Evolutionary conservation across 2,113 vertebrate genomes (phyloP), one percentile per base, ranked within the genome.

Genomic region (Cichladusa arquata): DNA sequence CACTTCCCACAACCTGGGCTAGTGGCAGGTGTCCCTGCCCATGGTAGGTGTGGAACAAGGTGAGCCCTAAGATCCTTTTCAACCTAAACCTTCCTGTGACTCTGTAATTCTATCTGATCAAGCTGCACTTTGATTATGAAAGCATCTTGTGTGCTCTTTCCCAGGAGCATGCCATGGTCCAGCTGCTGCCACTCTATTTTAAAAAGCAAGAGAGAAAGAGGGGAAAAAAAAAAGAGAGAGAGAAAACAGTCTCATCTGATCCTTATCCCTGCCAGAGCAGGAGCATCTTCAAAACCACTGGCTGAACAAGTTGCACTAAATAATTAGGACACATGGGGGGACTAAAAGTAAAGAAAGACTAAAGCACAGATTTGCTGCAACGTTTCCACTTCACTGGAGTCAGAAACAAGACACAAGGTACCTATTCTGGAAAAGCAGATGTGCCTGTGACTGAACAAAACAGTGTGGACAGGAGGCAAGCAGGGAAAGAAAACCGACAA

Each of bases 241-340:
- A 54, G 34, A 86, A 80, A 11, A 5, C 8, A 56, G 26, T 19
- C 34, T 80, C 13, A 53, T 48, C 45, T 7, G 2, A 57, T 42
- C 50, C 34, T 57, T 53, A 38, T 31, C 74, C 54, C 71, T 73
- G 50, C 17, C 50, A 58, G 44, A 48, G 31, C 47, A 26, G 1
- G 2, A 83, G 42, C 56, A 45, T 64, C 84, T 76, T 89, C 73
- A 78, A 74, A 88, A 78, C 31, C 78, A 62, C 20, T 4, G 47
- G 38, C 56, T 77, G 87, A 95, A 69, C 1, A 6, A 69, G 84
- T 58, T 96, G 93, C 92, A 81, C 88, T 94, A 94, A 95, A 90
- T 93, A 96, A 96, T 94, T 65, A 95, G 93, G 90, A 92, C 84
- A 80, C 87, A 82, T 44, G 85, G 81, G 66, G 92, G 93, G 93